Conservation (phyloP, 2,797 vertebrate genomes). For the Smutsia gigantea region DNA sequence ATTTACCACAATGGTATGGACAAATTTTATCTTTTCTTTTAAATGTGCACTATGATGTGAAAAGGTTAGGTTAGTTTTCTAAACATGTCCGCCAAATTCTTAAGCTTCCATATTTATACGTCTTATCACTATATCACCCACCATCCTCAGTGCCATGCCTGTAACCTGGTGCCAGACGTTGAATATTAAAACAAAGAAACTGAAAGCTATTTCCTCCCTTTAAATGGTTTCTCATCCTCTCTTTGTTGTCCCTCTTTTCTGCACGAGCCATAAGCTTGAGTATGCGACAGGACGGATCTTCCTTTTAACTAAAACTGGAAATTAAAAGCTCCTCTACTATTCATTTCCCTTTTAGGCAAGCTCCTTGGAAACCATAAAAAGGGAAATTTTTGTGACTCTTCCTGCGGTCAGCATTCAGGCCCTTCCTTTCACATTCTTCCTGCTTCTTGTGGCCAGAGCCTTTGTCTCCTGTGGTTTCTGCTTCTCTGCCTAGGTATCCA, state of each 20-base stretch:
- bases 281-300: neutral
- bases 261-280: neutral
- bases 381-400: neutral
- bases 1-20: neutral
- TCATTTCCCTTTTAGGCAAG: conserved; percentile 12
- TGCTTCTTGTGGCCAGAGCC: neutral
- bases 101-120: neutral
- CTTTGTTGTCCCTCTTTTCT: neutral
- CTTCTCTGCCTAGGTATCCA: neutral
- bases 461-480: neutral
- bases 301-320: conserved; percentile 25
- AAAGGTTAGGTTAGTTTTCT: conserved; percentile 1
- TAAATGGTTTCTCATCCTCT: neutral
- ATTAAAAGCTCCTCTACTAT: neutral
- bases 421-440: conserved; percentile 4
- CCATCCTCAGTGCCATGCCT: neutral
- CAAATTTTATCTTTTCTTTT: neutral
- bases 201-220: neutral
- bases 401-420: neutral
- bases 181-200: neutral
- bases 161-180: neutral
- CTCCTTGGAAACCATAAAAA: neutral
- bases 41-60: neutral
- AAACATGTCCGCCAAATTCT: neutral
- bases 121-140: neutral